These are phyloP conservation scores for Erpobdella octoculata DNA, from an alignment of 2,888 invertebrate genomes.

Conservation along the genomic window DNA sequence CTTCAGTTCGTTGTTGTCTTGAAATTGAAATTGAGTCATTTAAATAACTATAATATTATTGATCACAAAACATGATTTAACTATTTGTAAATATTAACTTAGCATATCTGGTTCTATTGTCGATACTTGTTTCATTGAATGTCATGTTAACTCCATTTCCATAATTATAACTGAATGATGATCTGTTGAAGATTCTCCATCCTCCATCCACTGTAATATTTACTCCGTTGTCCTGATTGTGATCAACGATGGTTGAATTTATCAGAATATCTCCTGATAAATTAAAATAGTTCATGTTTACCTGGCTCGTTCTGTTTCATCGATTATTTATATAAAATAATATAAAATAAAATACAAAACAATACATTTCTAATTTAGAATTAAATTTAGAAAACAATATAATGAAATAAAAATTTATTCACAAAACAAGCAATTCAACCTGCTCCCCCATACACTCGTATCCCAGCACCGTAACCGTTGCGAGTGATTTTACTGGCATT, in stretches of 20 bases:
- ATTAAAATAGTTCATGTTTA: neutral
- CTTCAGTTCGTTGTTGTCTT: constrained; percentile 33
- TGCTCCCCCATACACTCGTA: constrained; percentile 80
- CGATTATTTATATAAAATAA: neutral
- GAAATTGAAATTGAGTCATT: neutral
- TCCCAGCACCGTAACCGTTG: constrained; percentile 75
- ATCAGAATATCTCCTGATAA: constrained; percentile 75
- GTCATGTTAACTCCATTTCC: constrained; percentile 59
- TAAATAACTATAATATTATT: neutral
- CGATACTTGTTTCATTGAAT: constrained; percentile 43
- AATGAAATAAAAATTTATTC: neutral
- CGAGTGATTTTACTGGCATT: constrained; percentile 73
- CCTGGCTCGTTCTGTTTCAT: neutral
- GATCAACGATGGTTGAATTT: constrained; percentile 77
- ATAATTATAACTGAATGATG: constrained; percentile 74
- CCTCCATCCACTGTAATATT: constrained; percentile 94
- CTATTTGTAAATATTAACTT: no score
- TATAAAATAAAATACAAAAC: neutral
- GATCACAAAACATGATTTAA: no score
- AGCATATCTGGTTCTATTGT: constrained; percentile 43
- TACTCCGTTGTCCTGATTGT: constrained; percentile 68
- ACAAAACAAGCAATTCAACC: constrained; percentile 24
- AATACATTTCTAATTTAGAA: no score
- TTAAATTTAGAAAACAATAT: neutral
- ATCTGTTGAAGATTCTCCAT: constrained; percentile 78